Percentiles rank a stretch among this genome's conserved stretches.
Evolutionary conservation across 37 sponge, comb jelly and placozoan species (phyloP).

Genomic region (Amphimedon queenslandica): DNA sequence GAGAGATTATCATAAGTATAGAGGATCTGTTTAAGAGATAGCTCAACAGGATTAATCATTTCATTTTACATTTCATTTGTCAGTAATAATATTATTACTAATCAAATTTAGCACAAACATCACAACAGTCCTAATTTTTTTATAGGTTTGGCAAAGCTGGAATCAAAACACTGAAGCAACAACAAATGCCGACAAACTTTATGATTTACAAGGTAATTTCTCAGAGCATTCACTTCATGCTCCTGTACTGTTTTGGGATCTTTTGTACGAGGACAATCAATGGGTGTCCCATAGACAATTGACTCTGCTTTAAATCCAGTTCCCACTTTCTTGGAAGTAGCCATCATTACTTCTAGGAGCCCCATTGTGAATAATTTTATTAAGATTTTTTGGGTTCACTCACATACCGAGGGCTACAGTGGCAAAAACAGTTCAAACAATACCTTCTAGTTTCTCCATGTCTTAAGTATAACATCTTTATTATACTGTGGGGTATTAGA

Average conservation of each 20-base stretch:
- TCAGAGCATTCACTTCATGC: not conserved
- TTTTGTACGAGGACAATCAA: slow-evolving; percentile 10
- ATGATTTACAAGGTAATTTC: slow-evolving; percentile 11
- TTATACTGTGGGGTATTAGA: slow-evolving; percentile 10
- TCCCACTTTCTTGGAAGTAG: slow-evolving; percentile 36
- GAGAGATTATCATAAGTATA: not conserved
- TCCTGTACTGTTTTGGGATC: not conserved
- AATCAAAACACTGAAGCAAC: slow-evolving; percentile 26
- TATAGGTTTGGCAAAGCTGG: not conserved
- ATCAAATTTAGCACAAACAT: slow-evolving; percentile 3
- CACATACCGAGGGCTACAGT: slow-evolving; percentile 42
- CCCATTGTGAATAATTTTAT: slow-evolving; percentile 41
- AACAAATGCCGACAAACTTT: not conserved
- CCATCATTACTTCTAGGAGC: slow-evolving; percentile 41
- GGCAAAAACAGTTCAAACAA: slow-evolving; percentile 21
- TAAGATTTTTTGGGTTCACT: slow-evolving; percentile 4
- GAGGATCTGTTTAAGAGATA: too few relatives aligned
- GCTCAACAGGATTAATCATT: too few relatives aligned
- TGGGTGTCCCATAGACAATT: slow-evolving; percentile 33
- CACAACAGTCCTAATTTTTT: not conserved
- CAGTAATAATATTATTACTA: too few relatives aligned
- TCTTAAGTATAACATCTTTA: slow-evolving; percentile 11
- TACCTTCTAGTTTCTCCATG: slow-evolving; percentile 18
- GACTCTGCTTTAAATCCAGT: slow-evolving; percentile 22
- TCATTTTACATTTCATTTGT: too few relatives aligned